Base-by-base conservation (phyloP, 1,140 invertebrate species). In the Solenopsis fugax region DNA sequence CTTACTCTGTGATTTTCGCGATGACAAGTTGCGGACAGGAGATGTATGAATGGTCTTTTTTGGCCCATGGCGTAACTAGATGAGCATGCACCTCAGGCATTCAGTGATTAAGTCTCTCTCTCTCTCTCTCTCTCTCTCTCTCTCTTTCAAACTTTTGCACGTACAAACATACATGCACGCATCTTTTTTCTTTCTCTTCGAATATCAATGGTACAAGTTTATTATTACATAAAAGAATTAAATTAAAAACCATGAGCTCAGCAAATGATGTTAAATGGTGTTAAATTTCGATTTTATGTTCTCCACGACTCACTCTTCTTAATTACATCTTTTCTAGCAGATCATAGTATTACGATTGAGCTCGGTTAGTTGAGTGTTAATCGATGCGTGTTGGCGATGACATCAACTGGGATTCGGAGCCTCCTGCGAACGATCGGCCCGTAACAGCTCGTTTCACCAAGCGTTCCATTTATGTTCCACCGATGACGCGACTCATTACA, bases 401-500 rank as follows among this genome's bases (percentile, higher is more conserved):
- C 71, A 71, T 87, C 78, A 58, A 72, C 56, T 71, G 52, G 52
- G 58, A 78, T 80, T 73, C 73, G 65, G 67, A 54, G 37, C 13
- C 58, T 34, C 58, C 21, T 65, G 60, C 50, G n/a, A n/a, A 58
- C 69, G 54, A 86, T 86, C 76, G 71, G 50, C 56, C 58, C 75
- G 86, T 87, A 86, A 75, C 76, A 67, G 80, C 85, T 87, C 87
- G 89, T 77, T 72, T 86, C 88, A 88, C 50, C 75, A 62, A 50
- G 12, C 89, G 89, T 90, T 88, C 89, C 86, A 90, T 91, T 91
- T 91, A 88, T 84, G 76, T 86, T 88, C 73, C 45, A 21, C 76
- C 82, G 89, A 91, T 90, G 89, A 91, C 89, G 89, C 78, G 89
- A 81, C 65, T 86, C 87, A 91, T 90, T 91, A 90, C 87, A 90